Evolutionary conservation across 1,140 invertebrate genomes (phyloP).

Genomic region (Drosophila azteca): DNA sequence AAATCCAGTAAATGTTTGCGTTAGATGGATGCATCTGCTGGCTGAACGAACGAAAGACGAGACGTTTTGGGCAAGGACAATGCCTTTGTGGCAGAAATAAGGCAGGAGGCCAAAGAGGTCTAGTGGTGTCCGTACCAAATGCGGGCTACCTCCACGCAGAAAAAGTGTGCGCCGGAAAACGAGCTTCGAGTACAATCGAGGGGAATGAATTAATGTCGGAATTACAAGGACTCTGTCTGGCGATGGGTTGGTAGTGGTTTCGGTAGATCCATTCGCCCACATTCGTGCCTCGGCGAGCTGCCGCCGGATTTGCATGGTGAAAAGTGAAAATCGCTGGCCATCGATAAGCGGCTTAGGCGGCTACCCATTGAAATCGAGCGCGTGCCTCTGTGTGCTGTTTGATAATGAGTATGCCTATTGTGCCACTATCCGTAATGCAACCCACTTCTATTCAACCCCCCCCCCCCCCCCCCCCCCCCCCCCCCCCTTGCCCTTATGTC

Average conservation of each 20-base stretch:
- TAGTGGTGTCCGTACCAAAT: slow-evolving; percentile 1
- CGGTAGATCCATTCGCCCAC: background rate
- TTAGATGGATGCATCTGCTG: slow-evolving; percentile 17
- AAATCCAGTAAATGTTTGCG: slow-evolving; percentile 10
- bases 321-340: slow-evolving; percentile 29
- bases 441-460: too few relatives aligned
- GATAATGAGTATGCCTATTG: too few relatives aligned
- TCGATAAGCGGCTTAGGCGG: slow-evolving; percentile 43
- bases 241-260: too few relatives aligned
- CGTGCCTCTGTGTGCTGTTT: too few relatives aligned
- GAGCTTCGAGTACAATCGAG: slow-evolving; percentile 27
- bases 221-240: background rate
- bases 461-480: too few relatives aligned
- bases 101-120: background rate
- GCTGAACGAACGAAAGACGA: background rate
- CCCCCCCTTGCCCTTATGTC: too few relatives aligned
- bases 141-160: slow-evolving; percentile 21
- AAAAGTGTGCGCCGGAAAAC: slow-evolving; percentile 26
- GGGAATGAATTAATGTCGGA: slow-evolving; percentile 32
- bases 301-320: slow-evolving; percentile 33
- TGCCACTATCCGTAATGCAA: too few relatives aligned
- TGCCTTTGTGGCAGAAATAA: slow-evolving; percentile 15
- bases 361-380: background rate
- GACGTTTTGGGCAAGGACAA: slow-evolving; percentile 18
- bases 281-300: slow-evolving; percentile 28